Evolutionary conservation across 2,113 vertebrate genomes (phyloP), one percentile per base, ranked within the genome.

Genomic region (Aleadryas rufinucha): DNA sequence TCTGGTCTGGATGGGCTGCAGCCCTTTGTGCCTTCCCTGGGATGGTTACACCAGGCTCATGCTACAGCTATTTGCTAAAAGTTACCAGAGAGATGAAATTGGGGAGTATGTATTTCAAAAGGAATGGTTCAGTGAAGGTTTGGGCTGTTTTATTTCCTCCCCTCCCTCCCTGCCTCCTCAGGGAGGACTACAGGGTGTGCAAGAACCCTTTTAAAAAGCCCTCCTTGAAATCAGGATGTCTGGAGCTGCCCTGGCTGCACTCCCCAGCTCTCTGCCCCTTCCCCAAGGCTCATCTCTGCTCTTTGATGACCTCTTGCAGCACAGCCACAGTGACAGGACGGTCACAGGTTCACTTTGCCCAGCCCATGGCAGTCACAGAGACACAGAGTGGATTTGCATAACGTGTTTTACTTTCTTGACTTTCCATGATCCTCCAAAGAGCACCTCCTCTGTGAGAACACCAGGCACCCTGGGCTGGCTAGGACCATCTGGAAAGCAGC

Each of bases 311-410:
- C 47, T 70, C 81, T 85, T 61, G 52, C 94, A 79, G 47, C 4
- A 49, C 79, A 66, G 26, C 75, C 23, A 3, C 13, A 1, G 47
- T 44, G 93, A 86, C 71, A 95, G 53, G 53, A 76, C 2, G 31
- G 93, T 61, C 87, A 84, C 65, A 79, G 75, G 44, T 27, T 41
- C 79, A 15, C 78, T 45, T 65, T 96, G 76, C 87, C 61, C 44
- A 56, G 18, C 83, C 66, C 42, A 7, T 10, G 63, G 57, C 77
- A 92, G 70, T 83, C 87, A 95, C 77, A 90, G 11, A 88, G 85
- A 84, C 76, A 22, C 23, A 57, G 86, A 92, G 87, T 85, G 95
- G 94, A 92, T 97, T 93, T 98, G 79, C 92, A 97, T 89, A 28
- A 89, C 63, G 33, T 27, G 35, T 85, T 68, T 80, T 37, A 45